Base-by-base conservation (phyloP, 2,888 invertebrate genomes). In the Agrilus biguttatus region DNA sequence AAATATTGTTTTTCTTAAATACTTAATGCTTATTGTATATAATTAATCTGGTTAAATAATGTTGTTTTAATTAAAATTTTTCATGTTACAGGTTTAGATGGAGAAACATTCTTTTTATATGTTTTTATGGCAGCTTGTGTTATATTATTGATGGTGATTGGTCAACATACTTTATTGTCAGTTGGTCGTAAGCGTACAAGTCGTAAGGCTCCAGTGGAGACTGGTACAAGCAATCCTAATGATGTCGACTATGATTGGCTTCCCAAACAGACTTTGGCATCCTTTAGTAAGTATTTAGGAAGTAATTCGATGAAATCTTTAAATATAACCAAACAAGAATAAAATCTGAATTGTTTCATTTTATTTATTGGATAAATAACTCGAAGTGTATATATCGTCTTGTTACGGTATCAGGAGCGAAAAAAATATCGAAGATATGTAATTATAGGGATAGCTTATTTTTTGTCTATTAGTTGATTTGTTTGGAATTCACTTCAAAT, bases 201-300 rank as follows among this genome's bases (percentile, higher is more conserved):
- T 69, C 66, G 70, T 2, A 73, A 78, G 41, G 64, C 68, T 40
- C 66, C 70, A 39, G 77, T 92, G 5, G 96, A 98, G 70, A 86
- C 89, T 54, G 96, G 96, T 49, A 96, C 96, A 1, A 77, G 79
- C 47, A 86, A 82, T 57, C 83, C 81, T 45, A 80, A 84, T 56
- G 90, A 92, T 66, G 91, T 99, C 4, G 97, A 98, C 68, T 96
- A 90, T 60, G 96, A 98, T 56, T 98, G 98, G 98, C 73, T 98
- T 60, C 97, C 98, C 35, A 83, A 85, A 60, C 89, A 92, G 67
- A 85, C 87, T 49, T 74, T 90, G 41, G 81, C 83, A 54, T 79
- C 77, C 63, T 72, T 88, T 53, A 88, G 89, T 90, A 72, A 79
- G 87, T 76, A 39, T 46, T 49, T 28, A 44, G 37, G 40, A 42